phyloP scores from a whole-genome alignment of 1,140 invertebrate species.

The Cepaea nemoralis region DNA sequence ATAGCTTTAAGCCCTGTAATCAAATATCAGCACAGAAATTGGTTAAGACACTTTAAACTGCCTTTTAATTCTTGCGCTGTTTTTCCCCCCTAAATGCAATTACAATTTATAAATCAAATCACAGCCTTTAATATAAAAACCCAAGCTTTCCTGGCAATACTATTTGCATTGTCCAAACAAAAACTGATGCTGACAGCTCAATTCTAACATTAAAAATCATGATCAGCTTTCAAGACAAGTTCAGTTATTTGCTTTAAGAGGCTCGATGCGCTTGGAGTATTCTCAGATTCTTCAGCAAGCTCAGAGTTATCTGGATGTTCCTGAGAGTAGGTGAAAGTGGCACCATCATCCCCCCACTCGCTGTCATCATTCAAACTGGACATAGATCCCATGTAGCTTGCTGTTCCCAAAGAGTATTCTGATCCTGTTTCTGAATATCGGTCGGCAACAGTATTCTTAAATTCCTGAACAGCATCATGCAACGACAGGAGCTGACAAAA shows the following conservation, averaged over 20 bases:
- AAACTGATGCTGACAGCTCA: neutral
- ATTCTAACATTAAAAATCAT: constrained; percentile 37
- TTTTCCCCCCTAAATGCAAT: too few species aligned
- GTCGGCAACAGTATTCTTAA: constrained; percentile 81
- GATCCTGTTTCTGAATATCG: constrained; percentile 75
- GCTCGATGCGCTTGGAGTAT: constrained; percentile 21
- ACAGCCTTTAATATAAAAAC: too few species aligned
- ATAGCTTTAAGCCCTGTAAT: too few species aligned
- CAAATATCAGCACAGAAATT: too few species aligned
- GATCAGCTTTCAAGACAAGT: constrained; percentile 15
- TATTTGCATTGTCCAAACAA: too few species aligned
- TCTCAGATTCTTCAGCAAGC: neutral
- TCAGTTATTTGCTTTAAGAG: constrained; percentile 25
- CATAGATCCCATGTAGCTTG: constrained; percentile 50
- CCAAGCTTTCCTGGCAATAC: neutral
- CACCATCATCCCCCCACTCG: constrained; percentile 44
- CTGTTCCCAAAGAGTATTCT: constrained; percentile 54
- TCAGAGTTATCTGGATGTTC: constrained; percentile 1
- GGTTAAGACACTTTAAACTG: too few species aligned
- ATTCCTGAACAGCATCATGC: constrained; percentile 89
- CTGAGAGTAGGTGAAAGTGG: neutral
- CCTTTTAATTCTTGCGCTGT: too few species aligned
- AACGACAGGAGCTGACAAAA: constrained; percentile 88
- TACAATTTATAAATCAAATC: too few species aligned
- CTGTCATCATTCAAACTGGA: constrained; percentile 48